These are phyloP conservation scores for Danaus chrysippus DNA, from an alignment of 2,888 invertebrate species.

Conservation along the genomic window DNA sequence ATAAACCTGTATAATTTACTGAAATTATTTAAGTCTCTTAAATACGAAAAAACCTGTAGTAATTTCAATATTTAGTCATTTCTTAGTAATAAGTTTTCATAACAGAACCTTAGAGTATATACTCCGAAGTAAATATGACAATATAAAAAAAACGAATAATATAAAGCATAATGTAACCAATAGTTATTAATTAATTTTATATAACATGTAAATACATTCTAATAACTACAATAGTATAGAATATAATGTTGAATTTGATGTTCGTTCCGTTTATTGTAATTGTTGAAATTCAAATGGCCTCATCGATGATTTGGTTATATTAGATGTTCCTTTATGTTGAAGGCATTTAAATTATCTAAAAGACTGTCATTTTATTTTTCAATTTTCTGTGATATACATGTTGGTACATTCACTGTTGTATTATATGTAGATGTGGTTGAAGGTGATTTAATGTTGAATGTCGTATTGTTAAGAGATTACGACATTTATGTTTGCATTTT, in stretches of 20 bases:
- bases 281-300: too few species aligned
- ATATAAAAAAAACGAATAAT: conserved; percentile 29
- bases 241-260: neutral
- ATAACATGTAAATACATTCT: conserved; percentile 39
- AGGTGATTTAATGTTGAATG: neutral
- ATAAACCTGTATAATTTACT: too few species aligned
- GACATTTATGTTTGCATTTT: neutral
- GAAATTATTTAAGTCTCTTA: too few species aligned
- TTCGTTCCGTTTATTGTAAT: too few species aligned
- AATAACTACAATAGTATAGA: conserved; percentile 30
- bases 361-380: conserved; percentile 45
- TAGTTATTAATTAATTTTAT: conserved; percentile 44
- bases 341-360: conserved; percentile 35
- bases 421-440: neutral
- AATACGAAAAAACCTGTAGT: too few species aligned
- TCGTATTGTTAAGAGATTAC: too few species aligned
- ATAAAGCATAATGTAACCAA: conserved; percentile 24
- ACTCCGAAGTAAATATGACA: conserved; percentile 24
- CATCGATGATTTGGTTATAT: neutral
- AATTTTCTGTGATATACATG: conserved; percentile 50
- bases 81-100: neutral
- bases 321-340: neutral
- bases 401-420: neutral
- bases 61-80: too few species aligned
- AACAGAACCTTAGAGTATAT: conserved; percentile 16